Percentiles rank a stretch among this genome's conserved stretches.
Conservation (phyloP, 1,140 invertebrate genomes). For the Orius insidiosus region DNA sequence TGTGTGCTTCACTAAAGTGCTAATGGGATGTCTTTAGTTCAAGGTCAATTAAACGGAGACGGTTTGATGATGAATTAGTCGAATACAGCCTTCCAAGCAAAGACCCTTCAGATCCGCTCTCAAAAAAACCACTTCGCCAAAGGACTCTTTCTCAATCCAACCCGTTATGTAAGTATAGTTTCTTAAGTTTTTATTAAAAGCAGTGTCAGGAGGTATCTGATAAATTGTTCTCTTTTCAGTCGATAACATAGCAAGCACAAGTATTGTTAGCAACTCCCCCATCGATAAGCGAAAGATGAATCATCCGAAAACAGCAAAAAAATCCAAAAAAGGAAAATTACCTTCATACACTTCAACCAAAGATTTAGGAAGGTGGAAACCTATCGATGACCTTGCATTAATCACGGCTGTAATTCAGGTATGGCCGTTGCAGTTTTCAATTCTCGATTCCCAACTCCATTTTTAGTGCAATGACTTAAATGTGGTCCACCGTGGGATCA, state of each 20-base stretch:
- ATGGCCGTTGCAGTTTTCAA: slow-evolving; percentile 9
- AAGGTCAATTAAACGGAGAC: slow-evolving; percentile 81
- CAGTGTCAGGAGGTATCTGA: too few relatives aligned
- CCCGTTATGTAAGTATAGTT: slow-evolving; percentile 11
- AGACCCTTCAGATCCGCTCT: slow-evolving; percentile 5
- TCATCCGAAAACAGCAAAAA: slow-evolving; percentile 3
- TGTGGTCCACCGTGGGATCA: slow-evolving; percentile 76
- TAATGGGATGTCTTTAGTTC: slow-evolving; percentile 47
- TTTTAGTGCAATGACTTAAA: slow-evolving; percentile 69
- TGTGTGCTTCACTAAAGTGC: background rate
- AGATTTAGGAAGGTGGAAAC: slow-evolving; percentile 90
- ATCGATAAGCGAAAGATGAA: slow-evolving; percentile 9
- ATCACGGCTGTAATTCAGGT: slow-evolving; percentile 88
- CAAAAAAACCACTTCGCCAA: slow-evolving; percentile 7
- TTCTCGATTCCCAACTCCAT: slow-evolving; percentile 7
- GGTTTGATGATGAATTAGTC: slow-evolving; percentile 94
- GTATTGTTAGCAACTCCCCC: background rate
- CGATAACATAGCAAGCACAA: slow-evolving; percentile 2
- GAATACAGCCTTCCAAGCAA: slow-evolving; percentile 32
- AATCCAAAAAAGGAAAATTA: slow-evolving; percentile 35
- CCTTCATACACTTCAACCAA: slow-evolving; percentile 48
- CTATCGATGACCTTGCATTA: slow-evolving; percentile 85
- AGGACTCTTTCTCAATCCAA: slow-evolving; percentile 13
- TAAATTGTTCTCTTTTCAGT: too few relatives aligned
- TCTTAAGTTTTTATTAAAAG: too few relatives aligned